Evolutionary conservation across 2,888 invertebrate species (phyloP), one percentile per base, ranked within the genome.

Genomic region (Glyphotaelius pellucidus): DNA sequence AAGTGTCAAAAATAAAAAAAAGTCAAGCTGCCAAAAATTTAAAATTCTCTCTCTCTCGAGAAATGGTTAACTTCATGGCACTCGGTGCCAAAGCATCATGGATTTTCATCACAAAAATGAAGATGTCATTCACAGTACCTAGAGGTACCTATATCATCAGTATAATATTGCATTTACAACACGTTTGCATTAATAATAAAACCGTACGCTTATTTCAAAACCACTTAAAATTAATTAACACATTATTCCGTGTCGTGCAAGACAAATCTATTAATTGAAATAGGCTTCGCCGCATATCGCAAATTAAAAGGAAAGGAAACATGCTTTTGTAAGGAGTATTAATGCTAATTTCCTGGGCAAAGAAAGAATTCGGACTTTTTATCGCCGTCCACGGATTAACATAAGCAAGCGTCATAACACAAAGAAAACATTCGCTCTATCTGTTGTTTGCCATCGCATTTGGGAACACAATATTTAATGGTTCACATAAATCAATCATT

Each of bases 401-500:
- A 87, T 47, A 87, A 87, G 30, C 47, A 87, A 47, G 87, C 47
- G 47, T 87, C 87, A 52, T 47, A 86, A 87, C 31, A 87, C 52
- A 87, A 52, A n/a, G 47, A 52, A 87, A 47, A 87, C 52, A 52
- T 47, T 52, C 19, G 87, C 87, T 52, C 19, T 47, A 87, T 87
- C 87, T 87, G 11, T 14, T 87, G 47, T n/a, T 15, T 35, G 80
- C 89, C 79, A 79, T 88, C 88, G 67, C 67, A 32, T 89, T 89
- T 89, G 79, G 67, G 89, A 89, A 89, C 89, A 89, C 80, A 42
- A 42, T 42, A 89, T 89, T 88, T 89, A 52, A 52, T 87, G 30
- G 89, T 12, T 38, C 38, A 89, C 79, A 89, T 89, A 89, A 89
- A 89, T 89, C 89, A 89, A 89, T 89, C 89, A 89, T 80, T 79